phyloP scores from a whole-genome alignment of 2,113 vertebrate genomes.

The Bubalus kerabau region DNA sequence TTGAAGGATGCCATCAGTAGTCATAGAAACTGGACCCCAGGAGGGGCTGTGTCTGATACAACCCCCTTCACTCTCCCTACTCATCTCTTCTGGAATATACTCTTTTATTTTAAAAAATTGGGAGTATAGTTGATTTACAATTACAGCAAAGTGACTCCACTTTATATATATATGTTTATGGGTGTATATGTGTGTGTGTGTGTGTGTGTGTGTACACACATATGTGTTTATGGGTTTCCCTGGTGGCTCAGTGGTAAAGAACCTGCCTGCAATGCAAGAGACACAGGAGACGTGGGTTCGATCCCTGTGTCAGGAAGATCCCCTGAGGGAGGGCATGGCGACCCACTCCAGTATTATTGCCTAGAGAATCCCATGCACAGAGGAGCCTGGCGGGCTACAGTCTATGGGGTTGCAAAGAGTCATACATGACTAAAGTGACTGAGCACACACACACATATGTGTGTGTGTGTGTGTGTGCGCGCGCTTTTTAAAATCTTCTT shows the following conservation, averaged over 20 bases:
- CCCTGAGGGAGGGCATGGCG: neutral
- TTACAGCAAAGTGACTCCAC: neutral
- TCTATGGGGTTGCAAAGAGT: neutral
- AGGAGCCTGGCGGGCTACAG: neutral
- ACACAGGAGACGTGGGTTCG: accelerated
- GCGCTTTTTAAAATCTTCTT: neutral
- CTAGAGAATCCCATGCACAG: neutral
- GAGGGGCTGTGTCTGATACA: neutral
- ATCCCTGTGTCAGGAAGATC: neutral
- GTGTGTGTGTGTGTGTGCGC: neutral
- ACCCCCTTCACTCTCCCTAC: neutral
- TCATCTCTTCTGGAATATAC: neutral
- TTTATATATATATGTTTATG: neutral
- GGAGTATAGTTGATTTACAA: neutral
- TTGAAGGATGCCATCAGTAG: neutral
- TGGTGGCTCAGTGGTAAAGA: neutral
- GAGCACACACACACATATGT: accelerated
- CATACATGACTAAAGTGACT: neutral
- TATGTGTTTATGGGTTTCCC: neutral
- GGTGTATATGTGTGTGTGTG: neutral
- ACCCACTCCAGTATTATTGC: neutral
- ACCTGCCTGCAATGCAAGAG: neutral
- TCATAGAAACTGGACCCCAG: neutral
- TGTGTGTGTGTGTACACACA: too few species aligned
- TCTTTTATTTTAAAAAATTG: neutral